Evolutionary conservation across 2,888 invertebrate species (phyloP).

Genomic region (Sphinx pinastri): DNA sequence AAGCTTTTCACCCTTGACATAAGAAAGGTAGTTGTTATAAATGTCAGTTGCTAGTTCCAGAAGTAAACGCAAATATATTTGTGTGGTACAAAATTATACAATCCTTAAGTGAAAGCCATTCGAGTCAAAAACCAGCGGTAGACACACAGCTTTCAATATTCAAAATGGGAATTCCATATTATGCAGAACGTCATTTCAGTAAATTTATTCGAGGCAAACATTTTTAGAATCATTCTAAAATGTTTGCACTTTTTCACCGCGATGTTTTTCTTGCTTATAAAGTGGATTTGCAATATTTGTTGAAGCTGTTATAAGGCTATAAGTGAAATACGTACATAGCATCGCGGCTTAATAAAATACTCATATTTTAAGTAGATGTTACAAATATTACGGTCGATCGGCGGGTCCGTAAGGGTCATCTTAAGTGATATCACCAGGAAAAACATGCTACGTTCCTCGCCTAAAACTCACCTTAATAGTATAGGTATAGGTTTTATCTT

Average conservation of each 20-base stretch:
- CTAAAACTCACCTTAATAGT: no score
- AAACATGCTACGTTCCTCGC: not conserved
- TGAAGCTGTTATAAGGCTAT: not conserved
- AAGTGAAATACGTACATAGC: not conserved
- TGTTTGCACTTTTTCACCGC: constrained; percentile 29
- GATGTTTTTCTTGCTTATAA: not conserved
- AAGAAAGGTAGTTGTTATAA: no score
- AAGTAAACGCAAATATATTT: no score
- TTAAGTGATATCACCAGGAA: not conserved
- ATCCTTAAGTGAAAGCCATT: not conserved
- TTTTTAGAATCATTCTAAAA: constrained; percentile 33
- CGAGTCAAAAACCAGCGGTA: not conserved
- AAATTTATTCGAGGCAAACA: constrained; percentile 27
- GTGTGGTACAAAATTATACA: no score
- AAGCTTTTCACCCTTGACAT: no score
- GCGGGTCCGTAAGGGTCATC: no score
- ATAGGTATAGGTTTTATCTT: no score
- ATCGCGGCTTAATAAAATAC: no score
- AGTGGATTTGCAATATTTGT: not conserved
- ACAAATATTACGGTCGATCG: no score
- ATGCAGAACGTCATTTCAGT: constrained; percentile 23
- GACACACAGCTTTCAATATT: constrained; percentile 5
- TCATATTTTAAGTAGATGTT: no score
- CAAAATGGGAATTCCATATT: constrained; percentile 22
- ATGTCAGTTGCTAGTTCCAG: no score